Conservation (phyloP, 2,888 invertebrate genomes). For the Tiliacea aurago region DNA sequence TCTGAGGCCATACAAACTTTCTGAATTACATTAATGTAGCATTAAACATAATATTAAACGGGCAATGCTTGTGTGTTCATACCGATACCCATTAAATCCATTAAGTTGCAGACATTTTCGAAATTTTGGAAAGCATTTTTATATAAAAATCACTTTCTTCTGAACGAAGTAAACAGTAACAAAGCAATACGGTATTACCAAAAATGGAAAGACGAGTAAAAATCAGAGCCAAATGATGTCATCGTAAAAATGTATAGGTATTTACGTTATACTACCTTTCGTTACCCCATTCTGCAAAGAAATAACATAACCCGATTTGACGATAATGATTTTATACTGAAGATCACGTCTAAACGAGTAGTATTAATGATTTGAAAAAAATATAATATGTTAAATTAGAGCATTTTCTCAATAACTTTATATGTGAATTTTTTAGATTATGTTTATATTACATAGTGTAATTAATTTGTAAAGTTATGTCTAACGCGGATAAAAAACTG, state of each 20-base stretch:
- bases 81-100: conserved; percentile 36
- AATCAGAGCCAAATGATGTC: background rate
- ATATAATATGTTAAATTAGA: no score
- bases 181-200: background rate
- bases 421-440: no score
- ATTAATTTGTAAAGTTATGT: no score
- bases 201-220: background rate
- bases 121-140: conserved; percentile 7
- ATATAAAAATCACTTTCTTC: conserved; percentile 18
- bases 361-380: no score
- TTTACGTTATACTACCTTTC: background rate
- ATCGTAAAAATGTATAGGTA: background rate
- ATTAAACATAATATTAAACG: conserved; percentile 49
- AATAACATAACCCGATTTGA: background rate
- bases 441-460: no score
- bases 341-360: no score
- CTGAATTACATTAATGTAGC: conserved; percentile 57
- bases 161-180: background rate
- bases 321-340: no score
- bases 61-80: conserved; percentile 44
- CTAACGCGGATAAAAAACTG: no score
- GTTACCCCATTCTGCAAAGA: background rate
- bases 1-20: conserved; percentile 57
- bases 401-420: no score
- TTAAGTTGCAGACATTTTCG: background rate